These are phyloP conservation scores for Melanogrammus aeglefinus DNA, from an alignment of 2,797 vertebrate genomes.

Conservation along the genomic window DNA sequence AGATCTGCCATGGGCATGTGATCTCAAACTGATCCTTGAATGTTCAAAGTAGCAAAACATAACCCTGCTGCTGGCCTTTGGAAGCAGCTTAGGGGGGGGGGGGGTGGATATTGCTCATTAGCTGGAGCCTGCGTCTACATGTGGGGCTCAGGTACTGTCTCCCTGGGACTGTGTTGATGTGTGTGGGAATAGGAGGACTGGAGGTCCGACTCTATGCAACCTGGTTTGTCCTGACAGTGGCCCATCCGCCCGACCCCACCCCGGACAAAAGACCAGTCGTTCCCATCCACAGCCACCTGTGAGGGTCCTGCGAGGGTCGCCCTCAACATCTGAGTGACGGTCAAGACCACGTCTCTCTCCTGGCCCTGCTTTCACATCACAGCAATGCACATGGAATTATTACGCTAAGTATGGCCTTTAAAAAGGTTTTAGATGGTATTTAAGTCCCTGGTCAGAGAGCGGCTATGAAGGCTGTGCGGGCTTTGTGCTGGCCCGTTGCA, in stretches of 20 bases:
- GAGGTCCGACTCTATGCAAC: not conserved
- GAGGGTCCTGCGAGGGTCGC: not conserved
- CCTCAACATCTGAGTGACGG: not conserved
- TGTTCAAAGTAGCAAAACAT: conserved; percentile 74
- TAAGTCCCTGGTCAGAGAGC: not conserved
- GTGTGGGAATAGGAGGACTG: conserved; percentile 26
- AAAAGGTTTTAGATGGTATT: not conserved
- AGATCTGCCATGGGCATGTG: conserved; percentile 75
- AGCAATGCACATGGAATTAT: not conserved
- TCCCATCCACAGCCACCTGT: not conserved
- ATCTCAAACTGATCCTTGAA: conserved; percentile 72
- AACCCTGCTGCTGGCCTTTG: conserved; percentile 66
- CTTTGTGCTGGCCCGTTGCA: not conserved
- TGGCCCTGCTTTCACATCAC: not conserved
- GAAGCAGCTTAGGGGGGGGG: conserved; percentile 68
- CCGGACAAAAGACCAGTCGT: conserved; percentile 10
- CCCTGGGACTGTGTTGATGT: conserved; percentile 25
- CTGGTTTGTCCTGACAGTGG: not conserved
- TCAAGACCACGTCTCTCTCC: not conserved
- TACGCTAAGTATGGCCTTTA: not conserved
- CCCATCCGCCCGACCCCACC: conserved; percentile 1
- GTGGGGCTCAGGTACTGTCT: conserved; percentile 39
- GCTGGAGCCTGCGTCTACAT: conserved; percentile 57
- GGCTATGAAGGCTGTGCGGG: not conserved
- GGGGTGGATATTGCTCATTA: conserved; percentile 68